Base-by-base conservation (phyloP, 2,888 invertebrate genomes). In the Acanthopleura granulata region DNA sequence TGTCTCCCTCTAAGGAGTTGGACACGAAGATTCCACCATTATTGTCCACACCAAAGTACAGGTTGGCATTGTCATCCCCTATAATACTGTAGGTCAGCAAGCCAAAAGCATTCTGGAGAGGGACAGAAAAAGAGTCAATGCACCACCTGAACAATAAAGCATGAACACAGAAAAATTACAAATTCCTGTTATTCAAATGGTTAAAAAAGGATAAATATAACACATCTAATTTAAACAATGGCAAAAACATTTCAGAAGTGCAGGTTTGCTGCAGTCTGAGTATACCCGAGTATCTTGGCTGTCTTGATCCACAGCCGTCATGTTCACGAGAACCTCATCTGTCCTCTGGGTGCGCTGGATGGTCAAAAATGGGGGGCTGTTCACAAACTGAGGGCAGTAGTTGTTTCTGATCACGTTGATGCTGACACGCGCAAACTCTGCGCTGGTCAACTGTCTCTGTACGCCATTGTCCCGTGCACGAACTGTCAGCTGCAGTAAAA, bases 21-120 rank as follows among this genome's bases (percentile, higher is more conserved):
- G 77, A 77, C 29, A 87, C 81, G 40, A 77, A 77, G 11, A 87
- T 82, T 57, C 77, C 61, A 25, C 87, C 87, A 12, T 49, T 62
- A 16, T 73, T 74, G 57, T 84, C 79, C 49, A 88, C 82, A 27
- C 71, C 73, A 79, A 88, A 87, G 79, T 84, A 83, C n/a, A 78
- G 81, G 0, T 84, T 83, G 0, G 88, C 83, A 18, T 81, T 81
- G 74, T 86, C 88, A 80, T 88, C 87, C 11, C 88, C 89, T 61
- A 85, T 86, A n/a, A 89, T 81, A 50, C 74, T 75, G 75, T 87
- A 88, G 0, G 76, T 77, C 73, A 89, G 77, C 73, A 78, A 77
- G 15, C 87, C 87, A 76, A 84, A 86, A 72, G 40, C 22, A 49
- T 71, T 71, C 71, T 71, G 49, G 25, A 71, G n/a, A 71, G 40